phyloP scores from a whole-genome alignment of 2,797 vertebrate genomes.

The Sparus aurata region DNA sequence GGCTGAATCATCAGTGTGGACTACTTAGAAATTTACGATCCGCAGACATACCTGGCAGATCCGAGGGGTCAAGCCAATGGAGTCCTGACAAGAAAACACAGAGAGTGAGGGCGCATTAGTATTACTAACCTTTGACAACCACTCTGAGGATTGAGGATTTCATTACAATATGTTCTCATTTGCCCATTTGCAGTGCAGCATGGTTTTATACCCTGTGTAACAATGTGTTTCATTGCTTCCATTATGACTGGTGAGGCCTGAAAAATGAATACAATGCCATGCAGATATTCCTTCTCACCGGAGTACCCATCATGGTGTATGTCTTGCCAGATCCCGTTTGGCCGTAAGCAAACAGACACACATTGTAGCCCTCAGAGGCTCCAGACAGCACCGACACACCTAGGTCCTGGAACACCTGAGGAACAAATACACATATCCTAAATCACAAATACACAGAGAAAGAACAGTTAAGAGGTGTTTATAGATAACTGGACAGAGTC shows the following conservation, averaged over 20 bases:
- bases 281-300: constrained; percentile 85
- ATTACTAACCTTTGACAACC: background rate
- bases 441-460: constrained; percentile 45
- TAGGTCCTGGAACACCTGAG: constrained; percentile 97
- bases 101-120: background rate
- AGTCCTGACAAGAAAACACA: constrained; percentile 84
- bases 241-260: background rate
- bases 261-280: background rate
- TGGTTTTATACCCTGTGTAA: constrained; percentile 11
- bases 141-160: background rate
- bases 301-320: constrained; percentile 98
- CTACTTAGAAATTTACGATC: background rate
- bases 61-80: constrained; percentile 93
- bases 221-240: background rate
- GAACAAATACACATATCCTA: constrained; percentile 38
- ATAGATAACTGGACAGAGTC: constrained; percentile 12
- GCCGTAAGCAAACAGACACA: constrained; percentile 98
- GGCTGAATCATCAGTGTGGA: background rate
- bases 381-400: constrained; percentile 93
- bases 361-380: constrained; percentile 95
- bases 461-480: background rate
- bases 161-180: background rate
- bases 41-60: constrained; percentile 93
- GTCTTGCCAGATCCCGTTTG: constrained; percentile 99
- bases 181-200: background rate